phyloP scores from a whole-genome alignment of 2,888 invertebrate species.

The Orchesella flavescens region DNA sequence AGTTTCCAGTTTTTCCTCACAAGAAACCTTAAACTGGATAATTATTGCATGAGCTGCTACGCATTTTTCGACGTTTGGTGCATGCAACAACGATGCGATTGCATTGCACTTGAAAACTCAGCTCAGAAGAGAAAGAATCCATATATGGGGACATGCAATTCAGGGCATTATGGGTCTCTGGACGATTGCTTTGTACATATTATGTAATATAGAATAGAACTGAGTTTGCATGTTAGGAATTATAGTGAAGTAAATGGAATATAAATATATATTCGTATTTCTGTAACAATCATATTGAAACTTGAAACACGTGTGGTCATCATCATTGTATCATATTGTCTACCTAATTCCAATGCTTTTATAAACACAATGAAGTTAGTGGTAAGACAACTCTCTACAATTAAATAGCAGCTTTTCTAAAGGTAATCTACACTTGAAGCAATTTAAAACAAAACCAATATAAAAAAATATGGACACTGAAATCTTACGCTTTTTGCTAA shows the following conservation, averaged over 20 bases:
- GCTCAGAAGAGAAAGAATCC: not conserved
- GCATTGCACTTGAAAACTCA: not conserved
- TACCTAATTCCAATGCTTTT: not conserved
- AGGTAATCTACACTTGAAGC: no score
- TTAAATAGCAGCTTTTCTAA: no score
- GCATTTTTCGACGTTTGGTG: not conserved
- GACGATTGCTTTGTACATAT: not conserved
- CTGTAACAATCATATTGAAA: no score
- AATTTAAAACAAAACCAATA: no score
- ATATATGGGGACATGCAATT: not conserved
- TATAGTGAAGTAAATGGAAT: not conserved
- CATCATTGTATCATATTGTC: not conserved
- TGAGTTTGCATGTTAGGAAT: not conserved
- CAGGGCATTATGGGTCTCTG: not conserved
- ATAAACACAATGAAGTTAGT: no score
- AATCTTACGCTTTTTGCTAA: slow-evolving; percentile 40
- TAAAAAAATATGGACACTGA: not conserved
- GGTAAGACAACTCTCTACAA: no score
- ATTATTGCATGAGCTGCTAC: slow-evolving; percentile 12
- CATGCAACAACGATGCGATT: not conserved
- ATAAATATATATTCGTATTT: no score
- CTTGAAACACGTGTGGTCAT: slow-evolving; percentile 9
- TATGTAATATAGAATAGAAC: not conserved
- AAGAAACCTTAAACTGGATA: slow-evolving; percentile 27
- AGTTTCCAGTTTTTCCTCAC: not conserved